These are phyloP conservation scores for Tetanocera ferruginea DNA, from an alignment of 2,888 invertebrate species.

Conservation along the genomic window DNA sequence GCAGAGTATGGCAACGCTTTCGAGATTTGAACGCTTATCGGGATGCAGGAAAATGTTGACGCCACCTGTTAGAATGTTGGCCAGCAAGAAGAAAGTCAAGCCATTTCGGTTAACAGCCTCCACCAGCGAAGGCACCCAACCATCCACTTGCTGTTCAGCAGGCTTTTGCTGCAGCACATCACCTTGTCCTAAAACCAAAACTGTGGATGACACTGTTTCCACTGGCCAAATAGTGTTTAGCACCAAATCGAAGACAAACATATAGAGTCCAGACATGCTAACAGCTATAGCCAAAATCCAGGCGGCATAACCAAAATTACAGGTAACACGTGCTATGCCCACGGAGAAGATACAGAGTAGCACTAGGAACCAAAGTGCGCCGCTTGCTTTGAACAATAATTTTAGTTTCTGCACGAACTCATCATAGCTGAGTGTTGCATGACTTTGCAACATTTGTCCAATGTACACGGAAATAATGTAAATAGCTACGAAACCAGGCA, in stretches of 20 bases:
- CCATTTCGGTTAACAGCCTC: constrained; percentile 86
- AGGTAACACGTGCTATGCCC: constrained; percentile 83
- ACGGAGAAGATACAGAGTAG: constrained; percentile 71
- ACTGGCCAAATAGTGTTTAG: constrained; percentile 46
- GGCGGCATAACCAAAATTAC: constrained; percentile 84
- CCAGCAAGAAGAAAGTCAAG: constrained; percentile 84
- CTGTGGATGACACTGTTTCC: neutral
- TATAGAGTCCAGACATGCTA: constrained; percentile 76
- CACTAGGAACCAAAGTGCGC: constrained; percentile 70
- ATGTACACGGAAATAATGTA: constrained; percentile 82
- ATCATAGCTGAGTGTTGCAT: constrained; percentile 58
- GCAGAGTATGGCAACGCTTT: constrained; percentile 73
- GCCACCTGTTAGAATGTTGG: constrained; percentile 87
- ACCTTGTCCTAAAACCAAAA: neutral
- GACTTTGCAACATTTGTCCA: constrained; percentile 71
- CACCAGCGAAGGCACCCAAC: constrained; percentile 73
- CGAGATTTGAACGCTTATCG: constrained; percentile 67
- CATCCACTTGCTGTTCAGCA: neutral
- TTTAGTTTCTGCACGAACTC: constrained; percentile 57
- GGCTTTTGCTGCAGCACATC: neutral
- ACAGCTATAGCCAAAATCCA: constrained; percentile 81
- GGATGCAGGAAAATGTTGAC: constrained; percentile 83
- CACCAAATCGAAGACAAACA: constrained; percentile 70
- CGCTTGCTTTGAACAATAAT: constrained; percentile 53
- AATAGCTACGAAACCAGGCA: constrained; percentile 86